A percentile compares a stretch with the other conserved stretches of the same genome.
These are phyloP conservation scores for Cavia porcellus DNA, from an alignment of 2,113 vertebrate genomes.

Conservation along the genomic window DNA sequence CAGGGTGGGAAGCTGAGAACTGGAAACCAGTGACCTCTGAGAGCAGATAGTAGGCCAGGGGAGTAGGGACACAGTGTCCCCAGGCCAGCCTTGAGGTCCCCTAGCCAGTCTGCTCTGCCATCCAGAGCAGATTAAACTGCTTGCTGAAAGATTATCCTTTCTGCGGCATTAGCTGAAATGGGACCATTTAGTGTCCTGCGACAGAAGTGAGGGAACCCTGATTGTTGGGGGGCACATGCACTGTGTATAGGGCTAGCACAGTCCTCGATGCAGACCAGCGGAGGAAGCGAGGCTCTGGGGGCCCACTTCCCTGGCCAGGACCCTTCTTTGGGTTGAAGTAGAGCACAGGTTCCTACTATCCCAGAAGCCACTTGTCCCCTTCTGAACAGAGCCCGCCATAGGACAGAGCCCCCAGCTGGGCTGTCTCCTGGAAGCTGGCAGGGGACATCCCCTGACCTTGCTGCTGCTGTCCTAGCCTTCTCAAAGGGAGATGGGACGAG, in stretches of 20 bases:
- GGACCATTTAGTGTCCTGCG: neutral
- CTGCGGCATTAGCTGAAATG: neutral
- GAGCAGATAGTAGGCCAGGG: neutral
- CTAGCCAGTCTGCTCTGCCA: neutral
- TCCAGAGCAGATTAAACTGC: too few relatives aligned
- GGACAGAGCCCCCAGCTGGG: neutral
- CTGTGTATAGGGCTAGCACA: too few relatives aligned
- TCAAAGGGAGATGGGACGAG: neutral
- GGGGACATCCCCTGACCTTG: neutral
- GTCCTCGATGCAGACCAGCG: rapidly evolving
- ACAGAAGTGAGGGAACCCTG: neutral
- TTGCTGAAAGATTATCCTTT: neutral
- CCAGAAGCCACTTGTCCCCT: neutral
- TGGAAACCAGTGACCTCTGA: neutral
- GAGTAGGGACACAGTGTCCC: neutral
- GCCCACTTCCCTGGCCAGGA: too few relatives aligned
- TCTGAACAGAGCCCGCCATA: neutral
- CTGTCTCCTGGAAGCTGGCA: neutral
- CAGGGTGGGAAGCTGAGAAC: neutral
- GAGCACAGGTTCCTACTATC: neutral
- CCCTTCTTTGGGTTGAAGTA: too few relatives aligned
- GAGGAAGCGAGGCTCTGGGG: neutral
- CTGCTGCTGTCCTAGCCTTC: neutral
- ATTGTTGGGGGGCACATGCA: rapidly evolving
- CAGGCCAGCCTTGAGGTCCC: neutral